These are phyloP conservation scores for Bos javanicus DNA, from an alignment of 2,113 vertebrate species.

Conservation along the genomic window DNA sequence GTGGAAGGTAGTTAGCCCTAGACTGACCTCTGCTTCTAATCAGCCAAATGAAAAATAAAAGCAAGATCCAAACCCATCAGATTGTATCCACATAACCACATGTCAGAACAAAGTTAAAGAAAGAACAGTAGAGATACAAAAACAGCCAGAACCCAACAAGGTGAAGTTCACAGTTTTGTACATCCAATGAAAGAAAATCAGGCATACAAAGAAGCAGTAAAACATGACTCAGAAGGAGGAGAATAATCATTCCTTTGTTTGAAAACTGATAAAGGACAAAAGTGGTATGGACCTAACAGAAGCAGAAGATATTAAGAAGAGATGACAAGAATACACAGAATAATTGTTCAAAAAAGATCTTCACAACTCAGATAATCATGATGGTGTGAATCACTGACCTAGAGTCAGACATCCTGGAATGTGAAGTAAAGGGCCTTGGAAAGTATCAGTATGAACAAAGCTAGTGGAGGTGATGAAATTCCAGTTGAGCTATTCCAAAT, in stretches of 20 bases:
- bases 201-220: neutral
- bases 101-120: neutral
- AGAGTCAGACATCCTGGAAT: no score
- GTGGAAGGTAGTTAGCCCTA: neutral
- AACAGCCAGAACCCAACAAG: neutral
- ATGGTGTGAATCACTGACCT: no score
- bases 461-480: no score
- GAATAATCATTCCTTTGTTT: neutral
- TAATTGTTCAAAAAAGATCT: no score
- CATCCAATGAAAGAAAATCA: neutral
- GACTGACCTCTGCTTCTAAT: neutral
- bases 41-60: neutral
- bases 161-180: neutral
- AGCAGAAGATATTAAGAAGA: no score
- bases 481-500: no score
- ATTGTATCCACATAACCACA: neutral
- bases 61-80: neutral
- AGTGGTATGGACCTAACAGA: no score
- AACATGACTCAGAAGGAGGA: neutral
- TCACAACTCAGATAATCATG: no score
- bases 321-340: no score
- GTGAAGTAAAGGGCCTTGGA: no score
- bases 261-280: neutral
- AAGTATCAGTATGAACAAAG: no score
- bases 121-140: neutral